Conservation (phyloP, 2,113 vertebrate genomes). For the Leptobrachium ailaonicum region DNA sequence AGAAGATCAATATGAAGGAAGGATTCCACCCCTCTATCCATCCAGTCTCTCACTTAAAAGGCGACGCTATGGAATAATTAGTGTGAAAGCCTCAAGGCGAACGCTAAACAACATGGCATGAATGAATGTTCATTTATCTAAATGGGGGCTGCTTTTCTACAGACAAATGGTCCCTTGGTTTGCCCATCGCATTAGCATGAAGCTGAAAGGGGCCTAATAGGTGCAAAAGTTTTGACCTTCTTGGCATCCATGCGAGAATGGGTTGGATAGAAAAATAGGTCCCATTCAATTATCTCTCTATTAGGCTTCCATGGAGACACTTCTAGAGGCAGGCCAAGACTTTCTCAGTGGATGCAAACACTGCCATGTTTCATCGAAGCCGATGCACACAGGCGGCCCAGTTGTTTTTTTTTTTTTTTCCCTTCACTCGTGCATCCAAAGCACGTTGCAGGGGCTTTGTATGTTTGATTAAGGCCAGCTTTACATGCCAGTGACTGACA, state of each 20-base stretch:
- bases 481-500: background rate
- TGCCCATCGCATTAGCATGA: slow-evolving; percentile 63
- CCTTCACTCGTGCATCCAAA: rapidly evolving
- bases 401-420: slow-evolving; percentile 15
- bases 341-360: slow-evolving; percentile 74
- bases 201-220: slow-evolving; percentile 56
- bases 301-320: slow-evolving; percentile 81
- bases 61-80: slow-evolving; percentile 50
- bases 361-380: slow-evolving; percentile 40
- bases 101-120: slow-evolving; percentile 52
- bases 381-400: slow-evolving; percentile 24
- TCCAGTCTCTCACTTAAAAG: slow-evolving; percentile 50
- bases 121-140: slow-evolving; percentile 55
- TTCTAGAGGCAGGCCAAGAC: slow-evolving; percentile 73
- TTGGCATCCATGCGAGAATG: slow-evolving; percentile 64
- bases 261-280: slow-evolving; percentile 64
- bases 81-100: slow-evolving; percentile 51
- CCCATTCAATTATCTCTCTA: slow-evolving; percentile 84
- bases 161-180: slow-evolving; percentile 53
- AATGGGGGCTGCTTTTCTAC: slow-evolving; percentile 43
- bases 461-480: background rate
- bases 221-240: slow-evolving; percentile 56
- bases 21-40: background rate
- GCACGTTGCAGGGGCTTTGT: background rate
- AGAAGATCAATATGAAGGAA: slow-evolving; percentile 36